Conservation (phyloP, 2,888 invertebrate genomes). For the Cyclophora punctaria region DNA sequence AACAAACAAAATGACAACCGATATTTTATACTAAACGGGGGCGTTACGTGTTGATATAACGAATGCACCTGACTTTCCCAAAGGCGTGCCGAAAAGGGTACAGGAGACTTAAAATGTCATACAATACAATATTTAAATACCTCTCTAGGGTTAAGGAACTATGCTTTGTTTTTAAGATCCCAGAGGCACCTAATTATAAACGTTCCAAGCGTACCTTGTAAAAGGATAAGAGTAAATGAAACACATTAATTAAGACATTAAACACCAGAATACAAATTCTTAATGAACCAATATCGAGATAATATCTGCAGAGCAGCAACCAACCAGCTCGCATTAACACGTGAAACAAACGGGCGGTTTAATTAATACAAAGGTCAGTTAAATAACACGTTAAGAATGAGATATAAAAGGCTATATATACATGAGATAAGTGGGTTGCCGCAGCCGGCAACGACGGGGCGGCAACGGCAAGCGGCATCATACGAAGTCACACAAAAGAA, state of each 20-base stretch:
- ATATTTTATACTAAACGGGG: conserved; percentile 5
- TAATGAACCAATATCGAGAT: background rate
- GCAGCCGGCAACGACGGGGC: conserved; percentile 12
- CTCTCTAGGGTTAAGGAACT: no score
- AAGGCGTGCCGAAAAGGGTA: no score
- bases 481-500: conserved; percentile 20
- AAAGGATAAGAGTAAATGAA: no score
- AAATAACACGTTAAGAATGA: conserved; percentile 9
- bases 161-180: no score
- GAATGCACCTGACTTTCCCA: no score
- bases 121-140: no score
- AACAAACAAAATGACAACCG: conserved; percentile 17
- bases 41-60: no score
- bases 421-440: background rate
- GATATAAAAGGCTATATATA: conserved; percentile 1
- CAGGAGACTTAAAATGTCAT: no score
- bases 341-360: conserved; percentile 7
- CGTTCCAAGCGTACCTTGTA: no score
- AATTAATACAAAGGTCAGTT: conserved; percentile 22
- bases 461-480: conserved; percentile 3
- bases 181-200: no score
- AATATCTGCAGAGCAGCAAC: background rate
- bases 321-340: background rate
- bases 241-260: no score
- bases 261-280: background rate